phyloP scores from a whole-genome alignment of 1,140 invertebrate species.

The Philopotamus ludificatus region DNA sequence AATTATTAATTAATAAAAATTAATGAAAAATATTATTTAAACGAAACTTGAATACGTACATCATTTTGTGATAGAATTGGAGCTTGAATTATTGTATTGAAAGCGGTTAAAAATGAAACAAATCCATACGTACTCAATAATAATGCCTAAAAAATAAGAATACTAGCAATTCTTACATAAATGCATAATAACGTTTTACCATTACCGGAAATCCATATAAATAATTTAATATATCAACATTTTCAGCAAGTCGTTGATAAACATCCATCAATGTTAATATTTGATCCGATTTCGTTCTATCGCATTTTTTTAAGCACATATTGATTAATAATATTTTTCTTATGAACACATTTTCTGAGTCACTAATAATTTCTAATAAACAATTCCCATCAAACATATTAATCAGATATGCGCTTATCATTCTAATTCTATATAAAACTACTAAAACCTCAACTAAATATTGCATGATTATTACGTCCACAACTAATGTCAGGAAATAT shows the following conservation, averaged over 20 bases:
- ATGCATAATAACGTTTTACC: neutral
- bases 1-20: no score
- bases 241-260: neutral
- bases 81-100: neutral
- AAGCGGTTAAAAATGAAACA: neutral
- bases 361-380: constrained; percentile 2
- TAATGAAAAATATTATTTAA: no score
- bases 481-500: neutral
- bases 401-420: neutral
- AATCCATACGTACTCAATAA: neutral
- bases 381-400: neutral
- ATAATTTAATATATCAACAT: neutral
- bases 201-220: neutral
- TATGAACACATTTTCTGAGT: neutral
- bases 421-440: neutral
- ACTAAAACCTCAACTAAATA: neutral
- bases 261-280: neutral
- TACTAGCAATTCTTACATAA: neutral
- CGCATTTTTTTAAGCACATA: neutral
- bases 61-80: neutral
- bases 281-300: neutral
- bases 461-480: neutral
- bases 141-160: neutral
- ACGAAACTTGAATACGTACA: neutral
- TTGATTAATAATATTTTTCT: neutral